These are phyloP conservation scores for Chironomus striatipennis DNA, from an alignment of 1,140 invertebrate species.

Conservation along the genomic window DNA sequence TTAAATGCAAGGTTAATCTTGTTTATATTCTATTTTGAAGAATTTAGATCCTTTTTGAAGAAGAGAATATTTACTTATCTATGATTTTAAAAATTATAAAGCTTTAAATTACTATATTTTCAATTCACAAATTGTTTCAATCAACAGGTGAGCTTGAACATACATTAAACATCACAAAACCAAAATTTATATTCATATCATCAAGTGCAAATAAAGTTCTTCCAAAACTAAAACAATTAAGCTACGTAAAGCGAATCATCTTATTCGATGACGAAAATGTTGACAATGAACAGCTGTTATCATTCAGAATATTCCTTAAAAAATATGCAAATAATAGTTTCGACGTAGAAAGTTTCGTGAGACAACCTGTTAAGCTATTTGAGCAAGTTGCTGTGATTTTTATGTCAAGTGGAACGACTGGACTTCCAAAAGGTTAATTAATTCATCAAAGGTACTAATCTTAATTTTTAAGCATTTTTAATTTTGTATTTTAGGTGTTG, in stretches of 20 bases:
- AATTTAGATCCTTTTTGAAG: no score
- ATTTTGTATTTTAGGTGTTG: slow-evolving; percentile 43
- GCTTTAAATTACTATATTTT: background rate
- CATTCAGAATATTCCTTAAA: background rate
- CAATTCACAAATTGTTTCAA: no score
- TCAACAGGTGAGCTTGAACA: background rate
- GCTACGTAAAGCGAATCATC: background rate
- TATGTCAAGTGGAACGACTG: slow-evolving; percentile 63
- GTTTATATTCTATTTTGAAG: no score
- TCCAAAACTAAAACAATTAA: background rate
- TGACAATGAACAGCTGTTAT: background rate
- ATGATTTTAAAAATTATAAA: background rate
- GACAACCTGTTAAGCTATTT: slow-evolving; percentile 32
- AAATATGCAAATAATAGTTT: background rate
- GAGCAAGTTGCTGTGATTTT: slow-evolving; percentile 41
- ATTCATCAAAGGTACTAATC: no score
- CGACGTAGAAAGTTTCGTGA: slow-evolving; percentile 33
- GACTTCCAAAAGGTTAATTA: slow-evolving; percentile 56
- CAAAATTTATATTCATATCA: background rate
- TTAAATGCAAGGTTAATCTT: no score
- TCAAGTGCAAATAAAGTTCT: background rate
- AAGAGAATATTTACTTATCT: no score
- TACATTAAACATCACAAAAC: background rate
- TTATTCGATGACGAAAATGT: background rate
- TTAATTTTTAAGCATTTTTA: no score